A percentile compares a stretch with the other conserved stretches of the same genome.
phyloP scores from a whole-genome alignment of 2,888 invertebrate species.

The Drosophila monieri region DNA sequence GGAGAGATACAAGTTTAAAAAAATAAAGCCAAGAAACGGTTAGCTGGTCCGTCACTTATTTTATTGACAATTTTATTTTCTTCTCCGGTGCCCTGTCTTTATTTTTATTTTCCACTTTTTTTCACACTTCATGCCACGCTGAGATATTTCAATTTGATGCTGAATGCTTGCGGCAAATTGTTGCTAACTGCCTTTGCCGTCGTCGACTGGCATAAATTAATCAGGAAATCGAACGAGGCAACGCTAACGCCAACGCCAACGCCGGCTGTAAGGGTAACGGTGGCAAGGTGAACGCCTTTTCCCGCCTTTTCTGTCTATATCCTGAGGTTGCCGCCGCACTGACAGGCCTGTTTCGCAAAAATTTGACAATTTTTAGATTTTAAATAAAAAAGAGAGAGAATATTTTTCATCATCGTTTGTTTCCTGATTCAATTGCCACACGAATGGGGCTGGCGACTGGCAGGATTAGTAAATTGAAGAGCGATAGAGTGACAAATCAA shows the following conservation, averaged over 20 bases:
- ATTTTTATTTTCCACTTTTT: conserved; percentile 15
- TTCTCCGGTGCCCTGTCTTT: conserved; percentile 3
- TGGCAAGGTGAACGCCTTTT: conserved; percentile 24
- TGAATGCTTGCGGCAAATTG: conserved; percentile 76
- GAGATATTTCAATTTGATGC: conserved; percentile 71
- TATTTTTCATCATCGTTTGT: conserved; percentile 74
- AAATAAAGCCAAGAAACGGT: conserved; percentile 9
- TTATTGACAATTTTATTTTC: conserved; percentile 73
- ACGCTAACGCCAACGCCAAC: conserved; percentile 24
- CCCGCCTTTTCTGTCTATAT: conserved; percentile 32
- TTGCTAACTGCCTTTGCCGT: conserved; percentile 66
- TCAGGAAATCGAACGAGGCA: conserved; percentile 74
- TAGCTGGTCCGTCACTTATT: conserved; percentile 59
- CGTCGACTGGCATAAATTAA: conserved; percentile 73
- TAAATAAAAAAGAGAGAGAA: conserved; percentile 49
- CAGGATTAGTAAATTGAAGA: conserved; percentile 24
- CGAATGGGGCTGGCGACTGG: conserved; percentile 16
- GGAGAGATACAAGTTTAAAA: background rate
- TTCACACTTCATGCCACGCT: conserved; percentile 6
- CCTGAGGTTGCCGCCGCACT: conserved; percentile 23
- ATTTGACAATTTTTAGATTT: conserved; percentile 60
- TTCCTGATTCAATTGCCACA: conserved; percentile 74
- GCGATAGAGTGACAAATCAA: conserved; percentile 30
- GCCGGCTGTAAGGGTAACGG: conserved; percentile 12
- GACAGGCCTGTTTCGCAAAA: conserved; percentile 42